Base-by-base conservation (phyloP, 2,113 vertebrate species). In the Amblyopsis rosae region DNA sequence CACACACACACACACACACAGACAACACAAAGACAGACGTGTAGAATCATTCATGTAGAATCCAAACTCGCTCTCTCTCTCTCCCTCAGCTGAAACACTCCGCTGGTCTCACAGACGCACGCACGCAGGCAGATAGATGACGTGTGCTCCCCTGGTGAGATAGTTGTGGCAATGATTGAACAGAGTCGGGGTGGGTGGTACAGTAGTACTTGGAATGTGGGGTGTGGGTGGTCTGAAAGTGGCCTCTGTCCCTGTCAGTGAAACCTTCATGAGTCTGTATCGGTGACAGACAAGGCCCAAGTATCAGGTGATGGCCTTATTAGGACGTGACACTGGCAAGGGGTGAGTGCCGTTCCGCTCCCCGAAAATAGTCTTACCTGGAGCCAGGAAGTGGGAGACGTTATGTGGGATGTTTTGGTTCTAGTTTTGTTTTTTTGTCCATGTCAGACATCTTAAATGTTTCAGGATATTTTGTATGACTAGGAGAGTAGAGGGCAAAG, bases 291-390 rank as follows among this genome's bases (percentile, higher is more conserved):
- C 88, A 83, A 83, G 81, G 82, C 81, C 69, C 78, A 86, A 86
- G 87, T 89, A 85, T 88, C 86, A 88, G 88, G 89, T 75, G 86
- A 86, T 73, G 63, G 74, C 87, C 87, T 90, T 86, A 88, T 89
- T 90, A 89, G 85, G 83, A 88, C 62, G 65, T 86, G 88, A 85
- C 86, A 83, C 76, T 81, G 86, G 82, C 86, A 69, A 83, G 77
- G 88, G 88, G 87, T 89, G 81, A 88, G 89, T 87, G 83, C 85
- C 79, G 80, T 79, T 79, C 82, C n/a, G 15, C 53, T n/a, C 53
- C 53, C 49, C 3, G 15, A 26, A 26, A 26, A 26, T 26, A 26
- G 15, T n/a, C 53, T 9, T 88, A 83, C 88, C 83, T 83, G 84
- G 82, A 86, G 55, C 55, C 12, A 76, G 84, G 9, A 62, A 62